A percentile compares a stretch with the other conserved stretches of the same genome.
Evolutionary conservation across 2,113 vertebrate genomes (phyloP).

Genomic region (Caracal caracal): DNA sequence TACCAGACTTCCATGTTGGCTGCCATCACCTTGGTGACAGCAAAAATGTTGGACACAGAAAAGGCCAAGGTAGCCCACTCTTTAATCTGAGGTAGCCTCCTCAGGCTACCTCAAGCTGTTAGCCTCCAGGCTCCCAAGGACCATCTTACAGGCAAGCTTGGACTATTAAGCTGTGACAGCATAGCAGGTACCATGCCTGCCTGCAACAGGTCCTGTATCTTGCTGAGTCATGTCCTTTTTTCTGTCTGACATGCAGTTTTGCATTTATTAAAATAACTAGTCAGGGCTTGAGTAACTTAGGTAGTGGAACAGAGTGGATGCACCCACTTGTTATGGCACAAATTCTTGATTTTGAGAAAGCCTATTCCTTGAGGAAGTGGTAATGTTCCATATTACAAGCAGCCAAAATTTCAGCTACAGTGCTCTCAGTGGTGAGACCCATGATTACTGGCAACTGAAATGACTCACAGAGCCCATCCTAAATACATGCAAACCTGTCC

Average conservation of each 20-base stretch:
- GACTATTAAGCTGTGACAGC: not conserved
- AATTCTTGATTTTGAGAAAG: not conserved
- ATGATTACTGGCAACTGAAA: accelerated
- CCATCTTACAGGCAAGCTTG: not conserved
- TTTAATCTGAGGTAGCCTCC: not conserved
- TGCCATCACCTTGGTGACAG: not conserved
- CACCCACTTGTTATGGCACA: not conserved
- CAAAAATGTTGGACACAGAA: not conserved
- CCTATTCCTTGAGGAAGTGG: not conserved
- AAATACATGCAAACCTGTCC: not conserved
- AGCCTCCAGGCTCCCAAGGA: not conserved
- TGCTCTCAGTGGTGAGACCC: not conserved
- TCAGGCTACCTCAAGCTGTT: not conserved
- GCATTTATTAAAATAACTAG: not conserved
- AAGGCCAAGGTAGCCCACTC: not conserved
- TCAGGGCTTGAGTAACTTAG: not conserved
- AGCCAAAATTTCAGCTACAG: not conserved
- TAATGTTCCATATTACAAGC: not conserved
- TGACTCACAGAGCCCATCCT: not conserved
- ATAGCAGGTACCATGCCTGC: not conserved
- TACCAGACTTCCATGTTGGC: not conserved
- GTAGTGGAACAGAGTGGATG: too few species aligned
- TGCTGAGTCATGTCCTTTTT: not conserved
- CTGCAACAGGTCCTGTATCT: not conserved
- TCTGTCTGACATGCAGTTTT: accelerated